Evolutionary conservation across 2,113 vertebrate species (phyloP).

Genomic region (Nestor notabilis): DNA sequence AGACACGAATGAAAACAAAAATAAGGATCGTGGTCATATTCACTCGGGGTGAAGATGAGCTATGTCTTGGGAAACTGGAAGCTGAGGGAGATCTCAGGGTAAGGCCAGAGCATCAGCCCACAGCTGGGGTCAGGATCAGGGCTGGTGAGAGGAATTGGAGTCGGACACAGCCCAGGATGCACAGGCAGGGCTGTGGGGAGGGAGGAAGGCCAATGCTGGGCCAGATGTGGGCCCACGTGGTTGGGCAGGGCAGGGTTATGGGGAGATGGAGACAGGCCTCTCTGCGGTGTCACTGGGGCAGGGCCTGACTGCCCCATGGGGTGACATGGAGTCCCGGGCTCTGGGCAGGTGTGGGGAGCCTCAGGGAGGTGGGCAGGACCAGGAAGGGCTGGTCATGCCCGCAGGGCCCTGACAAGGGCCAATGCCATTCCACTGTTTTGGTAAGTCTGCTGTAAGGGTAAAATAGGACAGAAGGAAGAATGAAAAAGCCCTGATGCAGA

Average conservation of each 20-base stretch:
- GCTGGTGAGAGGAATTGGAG: not conserved
- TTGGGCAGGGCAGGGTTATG: not conserved
- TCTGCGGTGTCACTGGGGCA: fast-evolving
- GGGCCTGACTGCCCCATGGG: not conserved
- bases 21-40: not conserved
- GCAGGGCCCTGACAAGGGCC: not conserved
- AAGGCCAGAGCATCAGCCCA: not conserved
- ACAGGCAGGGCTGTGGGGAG: not conserved
- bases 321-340: not conserved
- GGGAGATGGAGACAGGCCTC: not conserved
- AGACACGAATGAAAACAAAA: not conserved
- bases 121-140: not conserved
- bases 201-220: not conserved
- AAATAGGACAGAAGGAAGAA: not conserved
- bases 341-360: not conserved
- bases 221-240: fast-evolving
- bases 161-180: not conserved
- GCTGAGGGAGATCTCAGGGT: fast-evolving
- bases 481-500: not conserved
- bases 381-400: not conserved
- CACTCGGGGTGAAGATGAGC: not conserved
- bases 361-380: not conserved
- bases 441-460: not conserved
- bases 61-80: not conserved
- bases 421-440: not conserved